Conservation (phyloP, 2,113 vertebrate species). For the Brachyhypopomus occidentalis region DNA sequence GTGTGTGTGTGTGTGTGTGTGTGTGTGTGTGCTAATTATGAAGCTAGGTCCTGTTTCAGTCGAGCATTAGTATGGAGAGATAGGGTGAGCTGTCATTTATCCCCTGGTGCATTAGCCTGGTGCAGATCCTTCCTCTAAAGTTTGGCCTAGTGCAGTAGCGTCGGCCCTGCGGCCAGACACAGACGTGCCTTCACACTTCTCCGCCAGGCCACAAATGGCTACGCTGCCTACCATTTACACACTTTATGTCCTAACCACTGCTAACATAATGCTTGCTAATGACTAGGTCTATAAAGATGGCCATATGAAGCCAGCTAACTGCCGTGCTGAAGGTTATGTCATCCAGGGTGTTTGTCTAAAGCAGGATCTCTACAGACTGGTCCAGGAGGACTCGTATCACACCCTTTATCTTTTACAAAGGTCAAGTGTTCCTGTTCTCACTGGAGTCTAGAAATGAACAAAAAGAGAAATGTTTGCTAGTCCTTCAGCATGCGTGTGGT, state of each 20-base stretch:
- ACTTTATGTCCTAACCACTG: conserved; percentile 18
- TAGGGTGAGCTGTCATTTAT: conserved; percentile 59
- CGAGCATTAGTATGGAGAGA: conserved; percentile 51
- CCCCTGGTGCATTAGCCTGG: conserved; percentile 54
- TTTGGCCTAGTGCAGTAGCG: conserved; percentile 5
- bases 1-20: conserved; percentile 22
- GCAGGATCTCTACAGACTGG: neutral
- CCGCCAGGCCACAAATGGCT: conserved; percentile 38
- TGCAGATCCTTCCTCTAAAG: conserved; percentile 47
- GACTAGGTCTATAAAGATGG: neutral
- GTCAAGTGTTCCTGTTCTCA: conserved; percentile 8
- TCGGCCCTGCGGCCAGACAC: conserved; percentile 1
- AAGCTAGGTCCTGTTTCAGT: conserved; percentile 39
- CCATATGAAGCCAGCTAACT: neutral
- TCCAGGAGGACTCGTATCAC: neutral
- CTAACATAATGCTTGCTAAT: conserved; percentile 6
- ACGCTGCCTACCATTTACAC: conserved; percentile 18
- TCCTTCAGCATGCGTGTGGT: neutral
- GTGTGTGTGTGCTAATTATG: conserved; percentile 49
- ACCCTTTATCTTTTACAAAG: conserved; percentile 12
- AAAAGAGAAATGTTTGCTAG: neutral
- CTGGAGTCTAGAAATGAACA: neutral
- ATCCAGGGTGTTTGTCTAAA: conserved; percentile 19
- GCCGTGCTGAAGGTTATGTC: neutral
- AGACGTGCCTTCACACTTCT: conserved; percentile 9